Evolutionary conservation across 2,888 invertebrate species (phyloP).

Genomic region (Cryptocephalus primarius): DNA sequence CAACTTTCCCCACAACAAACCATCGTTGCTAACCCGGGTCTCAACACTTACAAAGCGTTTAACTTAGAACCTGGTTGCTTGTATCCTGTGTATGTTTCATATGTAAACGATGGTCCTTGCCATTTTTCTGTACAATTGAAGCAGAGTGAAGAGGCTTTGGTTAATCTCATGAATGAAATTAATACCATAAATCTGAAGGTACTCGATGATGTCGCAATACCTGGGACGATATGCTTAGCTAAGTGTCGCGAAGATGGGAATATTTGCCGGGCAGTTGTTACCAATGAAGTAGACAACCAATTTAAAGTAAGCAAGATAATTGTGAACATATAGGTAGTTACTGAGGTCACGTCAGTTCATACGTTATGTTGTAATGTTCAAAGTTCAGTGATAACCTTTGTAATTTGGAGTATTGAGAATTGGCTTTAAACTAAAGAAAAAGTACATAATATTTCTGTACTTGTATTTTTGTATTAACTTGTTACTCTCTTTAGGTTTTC

Average conservation of each 20-base stretch:
- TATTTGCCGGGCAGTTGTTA: constrained; percentile 66
- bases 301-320: constrained; percentile 42
- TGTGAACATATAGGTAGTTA: background rate
- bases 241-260: constrained; percentile 57
- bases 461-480: no score
- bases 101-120: constrained; percentile 69
- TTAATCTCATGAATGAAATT: constrained; percentile 61
- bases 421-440: no score
- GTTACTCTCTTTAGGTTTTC: constrained; percentile 39
- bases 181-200: constrained; percentile 51
- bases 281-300: constrained; percentile 56
- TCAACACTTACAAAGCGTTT: constrained; percentile 40
- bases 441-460: no score
- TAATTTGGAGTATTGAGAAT: no score
- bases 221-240: constrained; percentile 69
- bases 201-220: constrained; percentile 55
- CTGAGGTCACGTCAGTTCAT: no score
- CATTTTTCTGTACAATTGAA: constrained; percentile 66
- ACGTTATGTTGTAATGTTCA: no score
- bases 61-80: constrained; percentile 44
- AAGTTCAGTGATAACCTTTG: no score
- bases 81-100: constrained; percentile 62
- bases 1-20: no score
- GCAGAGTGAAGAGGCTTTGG: constrained; percentile 47
- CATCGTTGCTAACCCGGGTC: background rate